Evolutionary conservation across 2,113 vertebrate genomes (phyloP).

Genomic region (Petrocephalus microphthalmus): DNA sequence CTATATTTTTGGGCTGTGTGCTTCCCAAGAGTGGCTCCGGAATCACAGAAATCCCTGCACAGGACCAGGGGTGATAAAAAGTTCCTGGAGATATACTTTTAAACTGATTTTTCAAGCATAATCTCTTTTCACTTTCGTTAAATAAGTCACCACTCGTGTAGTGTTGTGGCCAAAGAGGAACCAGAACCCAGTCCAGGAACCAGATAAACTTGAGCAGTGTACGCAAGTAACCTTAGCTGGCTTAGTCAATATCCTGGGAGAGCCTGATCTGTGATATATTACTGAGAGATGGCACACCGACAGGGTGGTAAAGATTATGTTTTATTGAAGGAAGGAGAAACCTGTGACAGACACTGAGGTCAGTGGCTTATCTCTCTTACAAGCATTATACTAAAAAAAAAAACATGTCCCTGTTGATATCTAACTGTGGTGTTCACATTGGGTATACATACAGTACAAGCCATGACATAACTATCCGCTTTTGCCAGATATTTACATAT

Average conservation of each 20-base stretch:
- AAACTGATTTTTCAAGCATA: neutral
- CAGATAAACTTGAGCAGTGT: neutral
- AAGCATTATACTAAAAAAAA: constrained; percentile 43
- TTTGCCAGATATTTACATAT: neutral
- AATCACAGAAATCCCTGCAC: neutral
- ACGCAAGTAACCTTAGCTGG: neutral
- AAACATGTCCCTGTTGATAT: constrained; percentile 43
- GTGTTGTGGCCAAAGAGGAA: neutral
- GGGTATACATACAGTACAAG: neutral
- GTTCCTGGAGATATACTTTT: neutral
- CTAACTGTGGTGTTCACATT: neutral
- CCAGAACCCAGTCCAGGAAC: neutral
- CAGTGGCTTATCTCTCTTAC: constrained; percentile 48
- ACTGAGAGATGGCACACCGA: constrained; percentile 24
- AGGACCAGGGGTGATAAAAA: neutral
- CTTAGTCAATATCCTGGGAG: neutral
- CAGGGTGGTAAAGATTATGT: constrained; percentile 50
- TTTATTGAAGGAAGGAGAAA: constrained; percentile 60
- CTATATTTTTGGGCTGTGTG: neutral
- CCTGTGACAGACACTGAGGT: constrained; percentile 64
- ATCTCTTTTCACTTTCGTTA: neutral
- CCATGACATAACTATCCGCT: neutral
- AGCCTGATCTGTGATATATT: constrained; percentile 38
- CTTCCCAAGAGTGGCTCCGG: neutral
- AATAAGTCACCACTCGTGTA: neutral